Percentiles rank a stretch among this genome's conserved stretches.
Conservation (phyloP, 1,140 invertebrate species). For the Drosophila ironensis region DNA sequence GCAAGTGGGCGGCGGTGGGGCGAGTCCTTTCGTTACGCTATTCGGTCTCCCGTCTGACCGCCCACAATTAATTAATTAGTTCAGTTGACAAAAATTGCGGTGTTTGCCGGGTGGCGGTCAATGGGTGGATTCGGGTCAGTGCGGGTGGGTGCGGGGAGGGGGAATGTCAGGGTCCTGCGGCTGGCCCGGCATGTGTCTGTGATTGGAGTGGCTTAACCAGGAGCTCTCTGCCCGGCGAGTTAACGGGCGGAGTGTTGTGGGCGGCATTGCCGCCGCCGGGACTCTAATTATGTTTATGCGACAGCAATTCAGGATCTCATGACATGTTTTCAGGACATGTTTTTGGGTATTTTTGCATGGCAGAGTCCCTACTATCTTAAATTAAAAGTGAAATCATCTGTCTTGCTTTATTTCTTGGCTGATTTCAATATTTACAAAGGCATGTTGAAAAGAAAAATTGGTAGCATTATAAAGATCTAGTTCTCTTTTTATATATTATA, state of each 20-base stretch:
- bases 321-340: background rate
- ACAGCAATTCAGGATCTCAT: no score
- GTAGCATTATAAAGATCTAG: no score
- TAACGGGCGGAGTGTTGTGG: constrained; percentile 1
- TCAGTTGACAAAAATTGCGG: constrained; percentile 79
- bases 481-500: no score
- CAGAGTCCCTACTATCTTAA: no score
- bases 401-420: no score
- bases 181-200: constrained; percentile 59
- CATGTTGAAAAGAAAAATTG: no score
- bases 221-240: background rate
- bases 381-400: no score
- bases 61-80: constrained; percentile 79
- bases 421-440: no score
- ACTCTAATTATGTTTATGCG: constrained; percentile 37
- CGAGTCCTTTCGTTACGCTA: constrained; percentile 31
- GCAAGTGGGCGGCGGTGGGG: constrained; percentile 49
- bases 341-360: background rate
- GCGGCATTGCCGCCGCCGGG: constrained; percentile 1
- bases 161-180: constrained; percentile 31
- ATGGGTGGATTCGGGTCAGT: background rate
- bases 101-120: constrained; percentile 24
- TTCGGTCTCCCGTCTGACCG: constrained; percentile 42
- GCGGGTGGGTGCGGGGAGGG: background rate
- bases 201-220: constrained; percentile 48